Conservation (phyloP, 2,113 vertebrate genomes). For the Phyllopteryx taeniolatus region DNA sequence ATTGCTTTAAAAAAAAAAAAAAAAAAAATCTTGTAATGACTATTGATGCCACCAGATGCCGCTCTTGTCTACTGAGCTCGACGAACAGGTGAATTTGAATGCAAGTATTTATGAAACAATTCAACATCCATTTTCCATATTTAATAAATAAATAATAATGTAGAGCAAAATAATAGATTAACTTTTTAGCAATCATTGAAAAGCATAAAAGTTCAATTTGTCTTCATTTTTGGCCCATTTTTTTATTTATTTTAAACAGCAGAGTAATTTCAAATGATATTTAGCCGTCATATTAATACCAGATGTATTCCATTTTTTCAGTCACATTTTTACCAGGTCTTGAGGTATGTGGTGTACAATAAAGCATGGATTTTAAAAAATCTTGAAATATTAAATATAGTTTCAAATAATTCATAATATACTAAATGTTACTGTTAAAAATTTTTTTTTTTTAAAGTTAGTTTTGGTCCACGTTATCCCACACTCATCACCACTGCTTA, state of each 20-base stretch:
- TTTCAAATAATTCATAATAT: not conserved
- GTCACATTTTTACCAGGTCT: not conserved
- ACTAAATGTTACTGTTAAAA: not conserved
- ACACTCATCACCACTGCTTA: not conserved
- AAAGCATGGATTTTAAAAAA: not conserved
- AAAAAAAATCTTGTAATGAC: not conserved
- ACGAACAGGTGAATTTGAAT: not conserved
- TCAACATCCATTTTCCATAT: not conserved
- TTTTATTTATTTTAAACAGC: not conserved
- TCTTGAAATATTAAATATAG: not conserved
- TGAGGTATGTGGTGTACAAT: not conserved
- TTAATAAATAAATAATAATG: no score
- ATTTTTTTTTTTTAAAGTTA: not conserved
- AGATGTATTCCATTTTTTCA: not conserved
- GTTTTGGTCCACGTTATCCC: not conserved
- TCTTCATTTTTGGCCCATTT: not conserved
- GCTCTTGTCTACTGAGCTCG: not conserved
- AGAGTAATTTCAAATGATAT: not conserved
- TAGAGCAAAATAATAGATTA: no score
- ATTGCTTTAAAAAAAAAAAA: no score
- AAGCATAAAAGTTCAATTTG: no score
- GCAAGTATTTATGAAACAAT: not conserved
- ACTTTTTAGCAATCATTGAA: no score
- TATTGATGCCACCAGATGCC: not conserved
- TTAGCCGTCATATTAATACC: not conserved